These are phyloP conservation scores for Osmerus eperlanus DNA, from an alignment of 2,113 vertebrate species.

Conservation along the genomic window DNA sequence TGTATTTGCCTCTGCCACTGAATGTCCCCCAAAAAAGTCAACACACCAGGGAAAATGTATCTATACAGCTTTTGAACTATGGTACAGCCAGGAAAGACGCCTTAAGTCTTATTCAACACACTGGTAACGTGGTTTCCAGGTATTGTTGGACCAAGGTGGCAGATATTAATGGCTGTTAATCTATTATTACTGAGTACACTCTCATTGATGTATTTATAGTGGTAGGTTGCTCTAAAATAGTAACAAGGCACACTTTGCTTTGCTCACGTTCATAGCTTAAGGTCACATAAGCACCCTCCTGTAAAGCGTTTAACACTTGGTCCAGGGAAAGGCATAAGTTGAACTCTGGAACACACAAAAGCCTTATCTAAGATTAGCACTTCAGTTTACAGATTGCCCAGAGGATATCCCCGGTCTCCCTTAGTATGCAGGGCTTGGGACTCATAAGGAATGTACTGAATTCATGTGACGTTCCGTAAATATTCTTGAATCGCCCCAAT, in stretches of 20 bases:
- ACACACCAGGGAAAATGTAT: too few relatives aligned
- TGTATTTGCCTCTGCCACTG: too few relatives aligned
- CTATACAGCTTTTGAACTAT: too few relatives aligned
- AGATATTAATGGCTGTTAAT: not conserved
- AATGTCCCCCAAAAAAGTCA: too few relatives aligned
- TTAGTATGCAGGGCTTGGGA: too few relatives aligned
- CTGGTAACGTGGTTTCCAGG: not conserved
- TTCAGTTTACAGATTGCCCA: conserved; percentile 15
- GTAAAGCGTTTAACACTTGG: conserved; percentile 2
- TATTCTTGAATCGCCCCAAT: too few relatives aligned
- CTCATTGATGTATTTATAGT: not conserved
- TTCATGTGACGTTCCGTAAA: too few relatives aligned
- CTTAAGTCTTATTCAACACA: not conserved
- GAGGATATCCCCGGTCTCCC: conserved; percentile 21
- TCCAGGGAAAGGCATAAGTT: conserved; percentile 29
- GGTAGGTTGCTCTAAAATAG: not conserved
- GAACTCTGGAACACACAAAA: not conserved
- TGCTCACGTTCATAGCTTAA: not conserved
- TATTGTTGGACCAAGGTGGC: not conserved
- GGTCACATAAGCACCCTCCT: conserved; percentile 1
- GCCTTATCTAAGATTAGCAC: conserved; percentile 44
- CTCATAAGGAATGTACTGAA: too few relatives aligned
- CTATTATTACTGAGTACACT: not conserved
- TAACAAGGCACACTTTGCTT: not conserved
- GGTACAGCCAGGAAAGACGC: not conserved